Base-by-base conservation (phyloP, 64 coral and sea anemone species). In the Astreopora myriophthalma region DNA sequence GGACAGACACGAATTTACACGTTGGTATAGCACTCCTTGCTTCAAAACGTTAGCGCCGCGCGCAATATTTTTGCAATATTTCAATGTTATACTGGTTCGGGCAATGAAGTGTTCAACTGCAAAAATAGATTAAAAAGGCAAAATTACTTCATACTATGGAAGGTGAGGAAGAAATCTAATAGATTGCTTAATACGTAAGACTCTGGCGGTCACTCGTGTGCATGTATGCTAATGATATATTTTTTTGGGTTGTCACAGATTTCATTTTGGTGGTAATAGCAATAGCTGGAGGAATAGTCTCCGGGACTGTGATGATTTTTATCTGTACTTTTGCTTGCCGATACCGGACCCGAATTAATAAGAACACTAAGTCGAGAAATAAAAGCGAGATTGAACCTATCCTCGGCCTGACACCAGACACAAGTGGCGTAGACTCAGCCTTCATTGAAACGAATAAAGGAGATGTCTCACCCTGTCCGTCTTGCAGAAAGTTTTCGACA, bases 1-100 rank as follows among this genome's bases (percentile, higher is more conserved):
- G 52, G 8, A n/a, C 8, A 66, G 16, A 83, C 79, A 38, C 32
- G 79, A 83, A 83, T 83, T 83, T 83, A 28, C 79, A 83, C 55
- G 79, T 60, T 80, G 76, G 29, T 34, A 80, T 57, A 80, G 52
- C 31, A 63, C 32, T 24, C 57, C 22, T 3, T 20, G 8, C 57
- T 83, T 64, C 22, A 20, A 83, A 83, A 80, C 20, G 34, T 83
- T 23, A 9, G 44, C 23, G 30, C 46, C 3, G 48, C 40, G 27
- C 23, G 3, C 16, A 33, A 62, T 83, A 63, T 26, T 73, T 73
- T 34, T 73, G 11, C 13, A 33, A 70, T 32, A 70, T 70, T 70
- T 31, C 2, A 26, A 33, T 1, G 70, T 37, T 13, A 73, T 19
- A 37, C 33, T 37, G 34, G 17, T 2, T 22, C 17, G 3, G 70